phyloP scores from a whole-genome alignment of 2,797 vertebrate genomes.

The Pangasius macronema region DNA sequence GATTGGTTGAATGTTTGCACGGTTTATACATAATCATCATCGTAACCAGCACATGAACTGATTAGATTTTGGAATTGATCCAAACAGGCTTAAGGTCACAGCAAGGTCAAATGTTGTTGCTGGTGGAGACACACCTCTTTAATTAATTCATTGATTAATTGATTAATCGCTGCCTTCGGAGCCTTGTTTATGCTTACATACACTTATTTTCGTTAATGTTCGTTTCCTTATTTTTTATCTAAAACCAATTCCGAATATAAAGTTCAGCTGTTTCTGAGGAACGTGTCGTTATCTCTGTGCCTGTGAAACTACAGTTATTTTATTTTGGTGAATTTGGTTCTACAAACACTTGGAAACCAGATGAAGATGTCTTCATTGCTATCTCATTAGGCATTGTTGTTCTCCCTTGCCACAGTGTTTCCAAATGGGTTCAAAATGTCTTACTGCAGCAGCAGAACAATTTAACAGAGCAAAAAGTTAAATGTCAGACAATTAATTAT shows the following conservation, averaged over 20 bases:
- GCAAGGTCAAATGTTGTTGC: neutral
- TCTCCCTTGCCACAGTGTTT: conserved; percentile 12
- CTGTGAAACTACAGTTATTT: neutral
- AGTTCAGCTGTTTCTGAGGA: neutral
- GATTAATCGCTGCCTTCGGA: neutral
- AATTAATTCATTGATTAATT: neutral
- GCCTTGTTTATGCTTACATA: neutral
- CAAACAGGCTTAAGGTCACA: neutral
- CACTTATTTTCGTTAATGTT: neutral
- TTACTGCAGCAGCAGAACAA: conserved; percentile 58
- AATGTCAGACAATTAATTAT: conserved; percentile 68
- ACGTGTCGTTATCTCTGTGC: neutral
- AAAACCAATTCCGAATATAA: neutral
- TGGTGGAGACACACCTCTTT: neutral
- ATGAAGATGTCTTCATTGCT: conserved; percentile 8
- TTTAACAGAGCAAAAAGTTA: conserved; percentile 50
- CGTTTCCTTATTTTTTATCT: neutral
- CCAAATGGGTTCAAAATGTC: conserved; percentile 57
- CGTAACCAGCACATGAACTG: no score
- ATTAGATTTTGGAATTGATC: neutral
- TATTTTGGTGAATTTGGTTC: neutral
- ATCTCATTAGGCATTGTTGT: conserved; percentile 36
- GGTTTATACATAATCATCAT: neutral
- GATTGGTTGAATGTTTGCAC: neutral
- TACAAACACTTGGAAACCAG: conserved; percentile 11